Conservation (phyloP, 37 sponge, comb jelly and placozoan species). For the Tethya wilhelma region DNA sequence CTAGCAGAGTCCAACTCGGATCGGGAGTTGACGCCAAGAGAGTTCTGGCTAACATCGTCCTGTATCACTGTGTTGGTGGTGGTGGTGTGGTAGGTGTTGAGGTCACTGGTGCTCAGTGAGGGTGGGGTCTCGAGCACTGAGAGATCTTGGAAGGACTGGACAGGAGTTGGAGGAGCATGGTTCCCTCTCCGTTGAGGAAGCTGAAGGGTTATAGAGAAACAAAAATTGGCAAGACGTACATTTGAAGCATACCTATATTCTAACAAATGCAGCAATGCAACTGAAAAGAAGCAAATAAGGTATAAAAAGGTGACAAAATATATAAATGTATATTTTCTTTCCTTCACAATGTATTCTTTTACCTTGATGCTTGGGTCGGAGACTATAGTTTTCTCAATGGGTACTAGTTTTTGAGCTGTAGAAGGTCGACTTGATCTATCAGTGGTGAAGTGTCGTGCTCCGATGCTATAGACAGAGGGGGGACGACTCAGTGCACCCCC, state of each 20-base stretch:
- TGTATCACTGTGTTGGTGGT: too few species aligned
- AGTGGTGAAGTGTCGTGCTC: slow-evolving; percentile 57
- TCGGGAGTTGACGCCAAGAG: too few species aligned
- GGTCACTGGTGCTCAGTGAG: background rate
- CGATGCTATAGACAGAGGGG: slow-evolving; percentile 79
- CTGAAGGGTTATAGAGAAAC: too few species aligned
- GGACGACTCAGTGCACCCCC: slow-evolving; percentile 49
- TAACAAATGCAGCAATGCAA: background rate
- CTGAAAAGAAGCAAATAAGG: background rate
- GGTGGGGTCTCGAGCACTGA: background rate
- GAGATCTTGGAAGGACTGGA: slow-evolving; percentile 36
- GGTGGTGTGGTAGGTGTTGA: background rate
- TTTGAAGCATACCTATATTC: too few species aligned
- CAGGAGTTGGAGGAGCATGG: slow-evolving; percentile 51
- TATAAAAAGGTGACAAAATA: background rate
- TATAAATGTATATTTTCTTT: too few species aligned
- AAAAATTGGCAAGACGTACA: too few species aligned
- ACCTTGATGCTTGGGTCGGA: background rate
- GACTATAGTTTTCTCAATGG: slow-evolving; percentile 23
- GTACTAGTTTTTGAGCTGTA: slow-evolving; percentile 48
- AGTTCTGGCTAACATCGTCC: too few species aligned
- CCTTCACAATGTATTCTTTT: background rate
- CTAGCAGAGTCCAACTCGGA: too few species aligned
- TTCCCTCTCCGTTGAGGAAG: too few species aligned
- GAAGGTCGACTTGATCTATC: slow-evolving; percentile 63